Percentiles rank a stretch among this genome's conserved stretches.
phyloP scores from a whole-genome alignment of 2,113 vertebrate species.

The Chelonoidis abingdonii region DNA sequence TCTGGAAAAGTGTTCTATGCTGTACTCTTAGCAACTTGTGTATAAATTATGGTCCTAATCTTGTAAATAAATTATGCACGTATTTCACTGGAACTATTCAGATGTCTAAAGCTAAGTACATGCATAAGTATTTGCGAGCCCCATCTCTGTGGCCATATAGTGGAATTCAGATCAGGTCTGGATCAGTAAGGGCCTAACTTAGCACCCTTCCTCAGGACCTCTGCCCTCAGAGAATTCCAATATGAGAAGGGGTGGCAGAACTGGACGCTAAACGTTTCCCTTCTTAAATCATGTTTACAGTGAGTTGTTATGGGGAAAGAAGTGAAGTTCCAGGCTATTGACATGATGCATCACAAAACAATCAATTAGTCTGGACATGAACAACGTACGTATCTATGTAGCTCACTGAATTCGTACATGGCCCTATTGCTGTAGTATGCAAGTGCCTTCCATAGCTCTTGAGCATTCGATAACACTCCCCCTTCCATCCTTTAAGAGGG shows the following conservation, averaged over 20 bases:
- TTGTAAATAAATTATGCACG: background rate
- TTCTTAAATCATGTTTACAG: background rate
- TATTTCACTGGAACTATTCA: background rate
- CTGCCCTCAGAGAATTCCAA: background rate
- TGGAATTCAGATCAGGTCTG: background rate
- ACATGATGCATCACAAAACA: too few relatives aligned
- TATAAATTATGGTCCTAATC: background rate
- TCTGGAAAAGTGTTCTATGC: background rate
- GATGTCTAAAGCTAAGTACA: background rate
- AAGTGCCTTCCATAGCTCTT: background rate
- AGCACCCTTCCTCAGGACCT: background rate
- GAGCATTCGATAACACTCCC: fast-evolving
- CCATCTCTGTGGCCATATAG: background rate
- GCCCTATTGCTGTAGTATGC: background rate
- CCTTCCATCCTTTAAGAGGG: background rate
- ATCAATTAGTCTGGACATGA: background rate
- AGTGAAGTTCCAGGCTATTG: background rate
- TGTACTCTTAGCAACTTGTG: background rate
- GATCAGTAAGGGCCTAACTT: background rate
- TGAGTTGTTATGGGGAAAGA: background rate
- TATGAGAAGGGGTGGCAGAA: background rate
- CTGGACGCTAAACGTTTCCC: background rate
- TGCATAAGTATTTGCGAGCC: background rate
- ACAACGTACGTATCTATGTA: background rate
- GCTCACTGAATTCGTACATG: background rate